Percentiles rank a stretch among this genome's conserved stretches.
Conservation (phyloP, 2,888 invertebrate species). For the Coenonympha glycerion region DNA sequence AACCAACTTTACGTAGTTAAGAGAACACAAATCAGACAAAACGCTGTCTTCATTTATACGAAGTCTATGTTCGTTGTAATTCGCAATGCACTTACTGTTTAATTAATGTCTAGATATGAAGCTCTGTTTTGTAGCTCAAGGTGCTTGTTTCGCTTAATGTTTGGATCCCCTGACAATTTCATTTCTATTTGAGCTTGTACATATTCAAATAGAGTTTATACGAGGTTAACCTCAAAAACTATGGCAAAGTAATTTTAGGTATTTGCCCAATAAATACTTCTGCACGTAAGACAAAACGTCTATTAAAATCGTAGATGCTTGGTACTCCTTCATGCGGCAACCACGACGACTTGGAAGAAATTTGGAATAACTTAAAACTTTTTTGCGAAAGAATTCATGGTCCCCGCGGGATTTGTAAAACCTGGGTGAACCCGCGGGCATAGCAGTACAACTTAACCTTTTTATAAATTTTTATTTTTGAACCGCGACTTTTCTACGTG, state of each 20-base stretch:
- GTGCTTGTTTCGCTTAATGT: conserved; percentile 10
- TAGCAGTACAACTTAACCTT: too few species aligned
- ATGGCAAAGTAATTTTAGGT: too few species aligned
- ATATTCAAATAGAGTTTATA: conserved; percentile 4
- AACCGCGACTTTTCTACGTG: conserved; percentile 11
- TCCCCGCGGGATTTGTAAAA: too few species aligned
- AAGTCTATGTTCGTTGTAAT: conserved; percentile 1
- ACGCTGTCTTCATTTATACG: not conserved
- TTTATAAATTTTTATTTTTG: conserved; percentile 4
- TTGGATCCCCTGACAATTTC: conserved; percentile 5
- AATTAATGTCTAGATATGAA: conserved; percentile 8
- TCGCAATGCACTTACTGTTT: conserved; percentile 6
- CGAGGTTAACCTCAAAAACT: not conserved
- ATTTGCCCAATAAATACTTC: too few species aligned
- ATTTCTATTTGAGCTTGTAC: conserved; percentile 4
- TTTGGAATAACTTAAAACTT: too few species aligned
- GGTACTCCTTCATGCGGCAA: too few species aligned
- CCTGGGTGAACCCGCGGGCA: too few species aligned
- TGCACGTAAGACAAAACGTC: too few species aligned
- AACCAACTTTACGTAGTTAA: not conserved
- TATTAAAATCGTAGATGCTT: too few species aligned
- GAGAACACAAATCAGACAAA: not conserved
- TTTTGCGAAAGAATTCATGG: too few species aligned
- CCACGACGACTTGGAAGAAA: too few species aligned
- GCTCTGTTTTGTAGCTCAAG: conserved; percentile 6